These are phyloP conservation scores for Centropristis striata DNA, from an alignment of 2,113 vertebrate species.

Conservation along the genomic window DNA sequence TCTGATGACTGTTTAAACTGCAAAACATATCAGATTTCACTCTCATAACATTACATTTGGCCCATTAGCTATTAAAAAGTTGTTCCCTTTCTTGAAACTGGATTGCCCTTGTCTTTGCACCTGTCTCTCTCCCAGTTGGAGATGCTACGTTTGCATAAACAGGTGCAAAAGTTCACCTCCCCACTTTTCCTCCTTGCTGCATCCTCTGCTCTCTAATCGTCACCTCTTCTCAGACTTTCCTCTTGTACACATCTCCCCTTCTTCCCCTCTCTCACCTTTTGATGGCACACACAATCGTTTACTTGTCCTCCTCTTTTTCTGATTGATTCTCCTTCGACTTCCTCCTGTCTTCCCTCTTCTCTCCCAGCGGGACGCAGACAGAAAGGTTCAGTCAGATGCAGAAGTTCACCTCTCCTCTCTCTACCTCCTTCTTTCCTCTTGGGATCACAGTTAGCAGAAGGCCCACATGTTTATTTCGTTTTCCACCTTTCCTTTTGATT, in stretches of 20 bases:
- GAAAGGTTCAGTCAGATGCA: slow-evolving; percentile 39
- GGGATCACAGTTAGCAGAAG: background rate
- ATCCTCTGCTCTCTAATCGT: slow-evolving; percentile 8
- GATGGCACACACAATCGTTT: slow-evolving; percentile 10
- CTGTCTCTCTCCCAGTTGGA: slow-evolving; percentile 34
- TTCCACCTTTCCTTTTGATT: background rate
- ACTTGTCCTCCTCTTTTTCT: slow-evolving; percentile 3
- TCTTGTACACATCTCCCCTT: background rate
- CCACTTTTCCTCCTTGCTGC: background rate
- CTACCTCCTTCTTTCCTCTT: background rate
- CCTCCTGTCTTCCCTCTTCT: slow-evolving; percentile 12
- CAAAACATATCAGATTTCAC: background rate
- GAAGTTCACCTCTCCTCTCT: slow-evolving; percentile 35
- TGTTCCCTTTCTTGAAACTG: background rate
- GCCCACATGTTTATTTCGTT: background rate
- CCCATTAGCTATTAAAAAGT: slow-evolving; percentile 8
- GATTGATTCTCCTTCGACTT: slow-evolving; percentile 32
- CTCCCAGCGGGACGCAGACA: slow-evolving; percentile 27
- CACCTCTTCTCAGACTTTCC: background rate
- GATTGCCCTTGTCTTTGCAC: slow-evolving; percentile 37
- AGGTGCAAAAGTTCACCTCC: slow-evolving; percentile 48
- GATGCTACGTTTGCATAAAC: slow-evolving; percentile 40
- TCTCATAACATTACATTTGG: slow-evolving; percentile 11
- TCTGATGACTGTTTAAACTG: background rate
- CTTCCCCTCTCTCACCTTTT: slow-evolving; percentile 25